A percentile compares a stretch with the other conserved stretches of the same genome.
phyloP scores from a whole-genome alignment of 2,888 invertebrate species.

The Scrobipalpa costella region DNA sequence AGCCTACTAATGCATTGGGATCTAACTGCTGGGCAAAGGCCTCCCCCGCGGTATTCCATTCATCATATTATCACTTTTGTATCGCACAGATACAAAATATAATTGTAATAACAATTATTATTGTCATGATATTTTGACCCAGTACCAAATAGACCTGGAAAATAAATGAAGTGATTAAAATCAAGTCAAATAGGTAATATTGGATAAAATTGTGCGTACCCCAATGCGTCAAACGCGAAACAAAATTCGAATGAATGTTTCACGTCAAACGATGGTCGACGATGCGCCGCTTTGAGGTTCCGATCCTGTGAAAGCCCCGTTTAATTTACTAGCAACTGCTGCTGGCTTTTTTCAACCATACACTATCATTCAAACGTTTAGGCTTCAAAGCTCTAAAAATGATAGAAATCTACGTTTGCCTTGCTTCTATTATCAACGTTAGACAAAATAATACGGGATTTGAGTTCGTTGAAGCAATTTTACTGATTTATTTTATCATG shows the following conservation, averaged over 20 bases:
- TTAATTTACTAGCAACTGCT: constrained; percentile 12
- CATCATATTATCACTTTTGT: too few relatives aligned
- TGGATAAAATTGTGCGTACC: neutral
- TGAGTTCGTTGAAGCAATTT: too few relatives aligned
- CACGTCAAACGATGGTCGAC: constrained; percentile 16
- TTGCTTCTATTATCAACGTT: neutral
- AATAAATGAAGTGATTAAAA: too few relatives aligned
- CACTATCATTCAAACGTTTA: neutral
- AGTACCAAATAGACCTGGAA: neutral
- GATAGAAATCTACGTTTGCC: neutral
- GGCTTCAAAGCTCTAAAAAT: neutral
- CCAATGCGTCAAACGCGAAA: constrained; percentile 5
- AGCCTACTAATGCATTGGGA: too few relatives aligned
- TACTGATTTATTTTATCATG: too few relatives aligned
- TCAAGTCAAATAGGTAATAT: neutral
- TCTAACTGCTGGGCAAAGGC: too few relatives aligned
- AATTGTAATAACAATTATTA: neutral
- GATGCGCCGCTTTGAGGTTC: constrained; percentile 10
- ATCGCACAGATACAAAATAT: too few relatives aligned
- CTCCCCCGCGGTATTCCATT: too few relatives aligned
- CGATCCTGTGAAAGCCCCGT: constrained; percentile 6
- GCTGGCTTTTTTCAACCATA: neutral
- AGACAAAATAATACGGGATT: neutral
- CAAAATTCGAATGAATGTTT: constrained; percentile 18
- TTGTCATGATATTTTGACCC: neutral